These are phyloP conservation scores for Eueremaeus valkanovi DNA, from an alignment of 2,888 invertebrate species.

Conservation along the genomic window DNA sequence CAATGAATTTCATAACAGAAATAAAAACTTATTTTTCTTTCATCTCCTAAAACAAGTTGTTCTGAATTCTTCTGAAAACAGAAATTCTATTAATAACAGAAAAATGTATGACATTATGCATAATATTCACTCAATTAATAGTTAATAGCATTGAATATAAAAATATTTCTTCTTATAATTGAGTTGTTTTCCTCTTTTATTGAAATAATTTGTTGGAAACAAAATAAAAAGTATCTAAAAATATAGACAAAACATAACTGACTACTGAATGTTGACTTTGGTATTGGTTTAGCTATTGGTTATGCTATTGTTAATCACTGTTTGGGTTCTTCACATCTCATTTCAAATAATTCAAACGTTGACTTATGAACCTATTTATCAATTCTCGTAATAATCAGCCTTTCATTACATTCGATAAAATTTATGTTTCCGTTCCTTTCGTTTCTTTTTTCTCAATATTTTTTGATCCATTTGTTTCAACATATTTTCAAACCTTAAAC, in stretches of 20 bases:
- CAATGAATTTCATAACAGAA: background rate
- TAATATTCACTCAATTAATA: background rate
- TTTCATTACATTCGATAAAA: background rate
- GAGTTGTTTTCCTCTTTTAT: no score
- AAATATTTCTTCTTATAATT: no score
- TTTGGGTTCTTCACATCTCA: background rate
- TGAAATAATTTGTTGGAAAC: no score
- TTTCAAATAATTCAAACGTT: no score
- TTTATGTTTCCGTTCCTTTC: constrained; percentile 13
- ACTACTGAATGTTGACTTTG: background rate
- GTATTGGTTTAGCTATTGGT: background rate
- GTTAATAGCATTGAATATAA: background rate
- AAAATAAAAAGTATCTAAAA: background rate
- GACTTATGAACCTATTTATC: background rate
- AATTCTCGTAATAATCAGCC: background rate
- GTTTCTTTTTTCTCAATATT: background rate
- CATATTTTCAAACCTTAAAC: background rate
- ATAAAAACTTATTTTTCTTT: background rate
- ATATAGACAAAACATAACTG: background rate
- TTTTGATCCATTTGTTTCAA: background rate
- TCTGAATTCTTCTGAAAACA: background rate
- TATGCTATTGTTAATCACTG: background rate
- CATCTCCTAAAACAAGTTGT: background rate
- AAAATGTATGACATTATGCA: background rate
- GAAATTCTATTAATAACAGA: background rate